These are phyloP conservation scores for Gobius niger DNA, from an alignment of 2,113 vertebrate species.

Conservation along the genomic window DNA sequence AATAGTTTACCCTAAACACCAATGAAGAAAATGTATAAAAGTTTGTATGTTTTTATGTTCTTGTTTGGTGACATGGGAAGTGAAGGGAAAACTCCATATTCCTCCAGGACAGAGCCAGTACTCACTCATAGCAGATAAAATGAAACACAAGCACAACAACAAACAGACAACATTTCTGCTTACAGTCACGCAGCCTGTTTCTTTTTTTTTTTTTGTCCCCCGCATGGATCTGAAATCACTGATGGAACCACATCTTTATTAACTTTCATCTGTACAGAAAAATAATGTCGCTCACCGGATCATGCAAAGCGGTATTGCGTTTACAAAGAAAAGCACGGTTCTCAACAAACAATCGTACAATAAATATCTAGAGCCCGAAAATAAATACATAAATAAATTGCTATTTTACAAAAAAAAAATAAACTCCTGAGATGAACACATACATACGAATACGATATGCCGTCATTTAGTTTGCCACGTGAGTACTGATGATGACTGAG, in stretches of 20 bases:
- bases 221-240: conserved; percentile 38
- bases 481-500: conserved; percentile 60
- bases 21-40: too few species aligned
- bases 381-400: conserved; percentile 56
- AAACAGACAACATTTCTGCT: neutral
- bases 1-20: too few species aligned
- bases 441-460: conserved; percentile 68
- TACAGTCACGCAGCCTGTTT: neutral
- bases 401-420: conserved; percentile 75
- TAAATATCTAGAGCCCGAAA: conserved; percentile 71
- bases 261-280: conserved; percentile 77
- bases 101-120: too few species aligned
- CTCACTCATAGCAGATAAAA: too few species aligned
- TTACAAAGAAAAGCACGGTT: conserved; percentile 75
- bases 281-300: conserved; percentile 68
- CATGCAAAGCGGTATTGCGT: conserved; percentile 81
- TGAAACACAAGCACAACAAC: too few species aligned
- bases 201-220: too few species aligned
- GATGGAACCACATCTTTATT: conserved; percentile 78
- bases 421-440: conserved; percentile 74
- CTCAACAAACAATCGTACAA: conserved; percentile 70
- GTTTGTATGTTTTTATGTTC: too few species aligned
- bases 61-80: too few species aligned
- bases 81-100: too few species aligned
- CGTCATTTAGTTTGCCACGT: conserved; percentile 59